Conservation (phyloP, 2,888 invertebrate genomes). For the Tenthredo distinguenda region DNA sequence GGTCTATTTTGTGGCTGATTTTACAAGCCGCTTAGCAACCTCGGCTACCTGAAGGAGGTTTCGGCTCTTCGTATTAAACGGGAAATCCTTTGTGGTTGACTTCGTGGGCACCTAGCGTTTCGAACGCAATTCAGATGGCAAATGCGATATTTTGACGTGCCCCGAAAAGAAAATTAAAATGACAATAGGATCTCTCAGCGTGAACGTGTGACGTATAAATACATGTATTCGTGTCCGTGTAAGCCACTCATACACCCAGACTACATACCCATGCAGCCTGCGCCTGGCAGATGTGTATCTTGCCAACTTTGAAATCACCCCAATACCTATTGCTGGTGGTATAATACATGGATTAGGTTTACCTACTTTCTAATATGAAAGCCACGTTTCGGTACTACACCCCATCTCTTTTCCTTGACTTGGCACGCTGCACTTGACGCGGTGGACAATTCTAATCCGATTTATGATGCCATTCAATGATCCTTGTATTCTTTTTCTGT, state of each 20-base stretch:
- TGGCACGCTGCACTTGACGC: background rate
- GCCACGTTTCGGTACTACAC: slow-evolving; percentile 78
- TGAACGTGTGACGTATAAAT: slow-evolving; percentile 38
- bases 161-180: slow-evolving; percentile 76
- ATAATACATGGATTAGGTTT: slow-evolving; percentile 58
- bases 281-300: slow-evolving; percentile 61
- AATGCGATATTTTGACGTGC: slow-evolving; percentile 74
- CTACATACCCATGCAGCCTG: slow-evolving; percentile 64
- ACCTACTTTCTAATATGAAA: slow-evolving; percentile 77
- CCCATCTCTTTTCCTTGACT: background rate
- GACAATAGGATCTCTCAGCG: slow-evolving; percentile 66
- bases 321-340: slow-evolving; percentile 13
- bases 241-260: background rate
- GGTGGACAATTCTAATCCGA: background rate
- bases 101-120: slow-evolving; percentile 75
- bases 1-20: slow-evolving; percentile 50
- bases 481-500: background rate
- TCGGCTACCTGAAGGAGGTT: slow-evolving; percentile 50
- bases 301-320: slow-evolving; percentile 55
- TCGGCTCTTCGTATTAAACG: slow-evolving; percentile 54
- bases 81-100: slow-evolving; percentile 72
- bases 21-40: slow-evolving; percentile 48
- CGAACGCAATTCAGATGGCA: slow-evolving; percentile 72
- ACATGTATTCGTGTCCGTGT: background rate
- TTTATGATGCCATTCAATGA: background rate